phyloP scores from a whole-genome alignment of 2,888 invertebrate species.

The Eilema caniola region DNA sequence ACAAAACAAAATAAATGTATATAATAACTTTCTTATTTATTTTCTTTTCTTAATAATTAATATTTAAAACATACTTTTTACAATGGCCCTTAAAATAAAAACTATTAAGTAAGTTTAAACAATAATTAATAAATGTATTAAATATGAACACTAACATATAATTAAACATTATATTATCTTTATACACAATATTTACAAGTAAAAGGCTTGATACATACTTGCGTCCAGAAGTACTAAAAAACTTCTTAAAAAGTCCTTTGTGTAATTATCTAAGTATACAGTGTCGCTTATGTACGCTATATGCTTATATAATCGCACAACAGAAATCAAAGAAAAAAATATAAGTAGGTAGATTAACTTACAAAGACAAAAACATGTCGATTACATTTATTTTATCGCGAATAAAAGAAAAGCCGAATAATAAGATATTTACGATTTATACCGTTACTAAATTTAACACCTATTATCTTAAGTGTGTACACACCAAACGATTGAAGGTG shows the following conservation, averaged over 20 bases:
- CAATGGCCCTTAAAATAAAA: conserved; percentile 55
- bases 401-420: background rate
- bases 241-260: too few species aligned
- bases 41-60: conserved; percentile 59
- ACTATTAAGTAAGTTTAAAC: conserved; percentile 30
- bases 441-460: background rate
- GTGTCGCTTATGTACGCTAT: too few species aligned
- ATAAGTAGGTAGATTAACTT: background rate
- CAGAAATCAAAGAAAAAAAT: background rate
- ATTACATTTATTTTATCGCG: background rate
- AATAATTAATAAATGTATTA: conserved; percentile 30
- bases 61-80: conserved; percentile 67
- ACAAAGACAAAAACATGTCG: background rate
- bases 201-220: conserved; percentile 22
- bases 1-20: conserved; percentile 64
- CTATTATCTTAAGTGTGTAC: background rate
- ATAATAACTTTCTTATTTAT: conserved; percentile 69
- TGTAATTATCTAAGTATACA: too few species aligned
- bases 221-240: conserved; percentile 14
- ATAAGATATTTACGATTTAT: background rate
- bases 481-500: background rate
- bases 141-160: conserved; percentile 54
- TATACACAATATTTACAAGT: conserved; percentile 51
- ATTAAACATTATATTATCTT: conserved; percentile 34
- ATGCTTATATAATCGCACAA: too few species aligned